Evolutionary conservation across 2,888 invertebrate genomes (phyloP).

Genomic region (Eupithecia exiguata): DNA sequence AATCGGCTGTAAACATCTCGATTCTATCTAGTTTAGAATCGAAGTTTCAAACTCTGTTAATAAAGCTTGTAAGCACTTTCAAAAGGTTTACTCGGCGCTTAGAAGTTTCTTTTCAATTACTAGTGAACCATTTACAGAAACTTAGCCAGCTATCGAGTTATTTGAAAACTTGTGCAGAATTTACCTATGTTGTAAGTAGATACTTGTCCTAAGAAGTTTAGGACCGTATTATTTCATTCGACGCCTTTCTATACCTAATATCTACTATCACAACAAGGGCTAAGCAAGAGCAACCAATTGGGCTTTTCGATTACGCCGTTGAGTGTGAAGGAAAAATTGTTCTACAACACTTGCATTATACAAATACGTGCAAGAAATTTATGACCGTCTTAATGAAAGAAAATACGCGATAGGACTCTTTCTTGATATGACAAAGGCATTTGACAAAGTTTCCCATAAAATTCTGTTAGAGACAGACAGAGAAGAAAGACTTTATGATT

Average conservation of each 20-base stretch:
- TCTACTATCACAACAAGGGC: too few relatives aligned
- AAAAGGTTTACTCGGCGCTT: slow-evolving; percentile 7
- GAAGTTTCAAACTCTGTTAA: slow-evolving; percentile 12
- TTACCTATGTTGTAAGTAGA: background rate
- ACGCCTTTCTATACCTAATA: background rate
- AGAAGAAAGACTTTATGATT: too few relatives aligned
- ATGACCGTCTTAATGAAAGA: too few relatives aligned
- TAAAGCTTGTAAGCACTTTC: slow-evolving; percentile 12
- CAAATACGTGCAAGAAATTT: too few relatives aligned
- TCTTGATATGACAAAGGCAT: too few relatives aligned
- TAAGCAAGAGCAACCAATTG: too few relatives aligned
- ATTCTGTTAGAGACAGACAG: too few relatives aligned
- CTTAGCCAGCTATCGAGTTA: slow-evolving; percentile 4
- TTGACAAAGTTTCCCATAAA: too few relatives aligned
- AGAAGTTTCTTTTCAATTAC: slow-evolving; percentile 18
- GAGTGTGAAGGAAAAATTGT: too few relatives aligned
- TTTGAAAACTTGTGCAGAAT: slow-evolving; percentile 15
- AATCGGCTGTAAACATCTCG: slow-evolving; percentile 7
- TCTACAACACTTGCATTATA: too few relatives aligned
- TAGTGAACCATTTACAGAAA: slow-evolving; percentile 3
- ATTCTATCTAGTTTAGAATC: slow-evolving; percentile 14
- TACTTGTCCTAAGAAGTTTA: background rate
- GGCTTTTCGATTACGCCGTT: too few relatives aligned
- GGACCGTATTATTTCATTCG: background rate
- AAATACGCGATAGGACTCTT: too few relatives aligned